Evolutionary conservation across 2,113 vertebrate genomes (phyloP).

Genomic region (Caretta caretta): DNA sequence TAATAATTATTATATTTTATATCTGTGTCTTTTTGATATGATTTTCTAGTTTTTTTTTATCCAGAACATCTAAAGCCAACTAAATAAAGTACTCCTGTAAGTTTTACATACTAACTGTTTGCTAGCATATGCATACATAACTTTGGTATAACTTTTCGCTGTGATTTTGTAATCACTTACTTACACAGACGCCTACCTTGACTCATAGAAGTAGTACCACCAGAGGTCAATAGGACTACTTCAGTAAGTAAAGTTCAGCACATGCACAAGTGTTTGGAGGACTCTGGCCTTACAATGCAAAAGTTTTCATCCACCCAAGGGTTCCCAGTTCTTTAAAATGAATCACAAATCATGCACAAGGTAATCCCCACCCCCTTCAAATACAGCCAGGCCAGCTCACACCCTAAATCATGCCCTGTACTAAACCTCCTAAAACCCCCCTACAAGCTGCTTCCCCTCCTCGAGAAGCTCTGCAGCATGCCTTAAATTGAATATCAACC

Average conservation of each 20-base stretch:
- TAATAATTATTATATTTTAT: neutral
- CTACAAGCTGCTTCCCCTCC: neutral
- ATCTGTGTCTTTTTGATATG: neutral
- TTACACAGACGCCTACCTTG: neutral
- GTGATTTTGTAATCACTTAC: neutral
- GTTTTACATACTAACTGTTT: neutral
- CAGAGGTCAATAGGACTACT: neutral
- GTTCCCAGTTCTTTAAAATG: neutral
- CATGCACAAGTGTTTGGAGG: rapidly evolving
- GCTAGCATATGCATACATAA: neutral
- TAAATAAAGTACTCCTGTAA: neutral
- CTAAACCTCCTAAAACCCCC: neutral
- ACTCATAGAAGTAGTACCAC: rapidly evolving
- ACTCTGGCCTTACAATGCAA: neutral
- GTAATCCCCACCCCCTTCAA: neutral
- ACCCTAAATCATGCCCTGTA: neutral
- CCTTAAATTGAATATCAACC: neutral
- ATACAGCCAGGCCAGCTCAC: neutral
- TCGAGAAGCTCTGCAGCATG: neutral
- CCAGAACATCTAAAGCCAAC: neutral
- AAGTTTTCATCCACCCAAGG: neutral
- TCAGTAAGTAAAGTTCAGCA: neutral
- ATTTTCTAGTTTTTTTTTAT: neutral
- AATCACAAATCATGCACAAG: neutral
- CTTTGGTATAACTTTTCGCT: neutral